These are phyloP conservation scores for Syrista parreyssii DNA, from an alignment of 2,888 invertebrate species.

Conservation along the genomic window DNA sequence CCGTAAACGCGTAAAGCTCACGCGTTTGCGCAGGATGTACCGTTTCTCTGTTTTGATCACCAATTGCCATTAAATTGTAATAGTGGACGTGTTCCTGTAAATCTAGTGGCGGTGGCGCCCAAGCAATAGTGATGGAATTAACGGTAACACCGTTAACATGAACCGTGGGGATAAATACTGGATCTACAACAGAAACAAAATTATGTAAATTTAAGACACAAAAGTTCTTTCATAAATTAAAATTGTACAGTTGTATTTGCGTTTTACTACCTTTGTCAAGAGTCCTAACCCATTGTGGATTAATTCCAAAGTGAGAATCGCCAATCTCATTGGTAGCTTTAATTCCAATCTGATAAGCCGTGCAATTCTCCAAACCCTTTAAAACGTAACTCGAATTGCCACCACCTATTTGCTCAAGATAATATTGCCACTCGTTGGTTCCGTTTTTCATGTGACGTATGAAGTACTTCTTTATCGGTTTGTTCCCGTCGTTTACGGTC, in stretches of 20 bases:
- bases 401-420: constrained; percentile 71
- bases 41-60: constrained; percentile 69
- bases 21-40: constrained; percentile 76
- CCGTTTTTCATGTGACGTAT: constrained; percentile 70
- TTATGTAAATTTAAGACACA: neutral
- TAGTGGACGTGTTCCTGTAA: constrained; percentile 80
- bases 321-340: constrained; percentile 77
- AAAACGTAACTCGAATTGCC: constrained; percentile 78
- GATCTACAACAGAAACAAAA: constrained; percentile 68
- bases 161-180: constrained; percentile 82
- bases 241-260: constrained; percentile 8
- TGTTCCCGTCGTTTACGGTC: constrained; percentile 83
- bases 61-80: constrained; percentile 75
- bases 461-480: constrained; percentile 72
- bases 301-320: constrained; percentile 68
- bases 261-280: constrained; percentile 67
- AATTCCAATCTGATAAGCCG: constrained; percentile 76
- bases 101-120: constrained; percentile 76
- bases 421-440: constrained; percentile 71
- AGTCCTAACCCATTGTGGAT: constrained; percentile 72
- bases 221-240: neutral
- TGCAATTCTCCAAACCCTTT: constrained; percentile 73
- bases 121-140: constrained; percentile 85
- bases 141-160: constrained; percentile 77
- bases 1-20: constrained; percentile 81